Evolutionary conservation across 2,113 vertebrate species (phyloP), one percentile per base, ranked within the genome.

Genomic region (Trichomycterus rosablanca): DNA sequence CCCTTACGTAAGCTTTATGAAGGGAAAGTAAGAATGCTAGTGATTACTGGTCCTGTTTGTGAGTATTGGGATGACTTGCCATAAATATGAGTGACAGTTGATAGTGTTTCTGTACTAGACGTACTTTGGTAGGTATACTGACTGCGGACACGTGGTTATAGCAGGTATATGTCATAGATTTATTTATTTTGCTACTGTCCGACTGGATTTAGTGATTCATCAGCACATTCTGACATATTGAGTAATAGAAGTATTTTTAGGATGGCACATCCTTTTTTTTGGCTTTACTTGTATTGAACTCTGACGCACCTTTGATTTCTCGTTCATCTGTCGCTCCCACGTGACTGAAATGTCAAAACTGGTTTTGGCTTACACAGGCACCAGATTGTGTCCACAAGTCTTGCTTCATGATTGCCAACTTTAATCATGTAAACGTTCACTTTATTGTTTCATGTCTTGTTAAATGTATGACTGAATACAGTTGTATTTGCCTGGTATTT

Each of bases 401-500:
- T n/a, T n/a, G n/a, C n/a, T n/a, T n/a, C n/a, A n/a, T n/a, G n/a
- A n/a, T n/a, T n/a, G n/a, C n/a, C n/a, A n/a, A n/a, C n/a, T n/a
- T n/a, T n/a, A n/a, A n/a, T n/a, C n/a, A n/a, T n/a, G n/a, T n/a
- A n/a, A 53, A 11, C 34, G 50, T 56, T 66, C 18, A 66, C 54
- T 49, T 51, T 46, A 48, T 48, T 19, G 39, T n/a, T 46, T 67
- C 20, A 18, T 28, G 54, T 37, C 59, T 30, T n/a, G n/a, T n/a
- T n/a, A n/a, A 14, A 24, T 52, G 14, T 50, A 59, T 58, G 72
- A 67, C 72, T 50, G 67, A 67, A 70, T 70, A 74, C 67, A 63
- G 30, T 50, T 74, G 72, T 70, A 63, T 74, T 74, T 70, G 45
- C 63, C 35, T 15, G 63, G 53, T 74, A 74, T 74, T 74, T 74